phyloP scores from a whole-genome alignment of 1,140 invertebrate genomes.

The Nymphalis io region DNA sequence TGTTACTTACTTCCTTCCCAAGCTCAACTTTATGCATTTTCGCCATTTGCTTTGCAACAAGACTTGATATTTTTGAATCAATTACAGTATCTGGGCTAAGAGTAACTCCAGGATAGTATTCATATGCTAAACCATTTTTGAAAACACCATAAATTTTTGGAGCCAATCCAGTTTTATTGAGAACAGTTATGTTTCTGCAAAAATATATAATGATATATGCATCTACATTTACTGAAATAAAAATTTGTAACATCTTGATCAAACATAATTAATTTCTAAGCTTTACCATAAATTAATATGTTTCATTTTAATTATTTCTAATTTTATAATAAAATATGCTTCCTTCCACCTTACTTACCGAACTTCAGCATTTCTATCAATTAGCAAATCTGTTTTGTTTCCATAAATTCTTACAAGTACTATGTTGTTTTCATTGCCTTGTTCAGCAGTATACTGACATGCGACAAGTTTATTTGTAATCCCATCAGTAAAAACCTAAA shows the following conservation, averaged over 20 bases:
- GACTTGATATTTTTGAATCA: conserved; percentile 85
- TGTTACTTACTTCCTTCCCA: conserved; percentile 84
- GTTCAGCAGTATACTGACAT: conserved; percentile 76
- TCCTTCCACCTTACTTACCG: conserved; percentile 80
- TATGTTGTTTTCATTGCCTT: conserved; percentile 83
- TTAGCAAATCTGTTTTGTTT: conserved; percentile 95
- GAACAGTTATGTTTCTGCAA: conserved; percentile 85
- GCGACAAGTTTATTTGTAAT: conserved; percentile 97
- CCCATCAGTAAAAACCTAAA: conserved; percentile 95
- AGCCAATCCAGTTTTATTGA: conserved; percentile 89
- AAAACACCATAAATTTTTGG: conserved; percentile 95
- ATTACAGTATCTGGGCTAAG: conserved; percentile 87
- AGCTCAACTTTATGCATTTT: conserved; percentile 91
- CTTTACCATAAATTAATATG: too few relatives aligned
- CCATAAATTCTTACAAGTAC: conserved; percentile 96
- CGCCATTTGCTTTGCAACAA: conserved; percentile 91
- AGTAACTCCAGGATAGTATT: conserved; percentile 92
- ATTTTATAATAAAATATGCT: neutral
- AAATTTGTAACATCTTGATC: too few relatives aligned
- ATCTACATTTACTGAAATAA: conserved; percentile 1
- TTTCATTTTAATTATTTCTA: neutral
- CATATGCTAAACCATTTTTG: conserved; percentile 96
- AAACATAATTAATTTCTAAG: too few relatives aligned
- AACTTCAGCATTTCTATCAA: conserved; percentile 93
- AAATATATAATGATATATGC: conserved; percentile 80